Evolutionary conservation across 1,140 invertebrate genomes (phyloP), one percentile per base, ranked within the genome.

Genomic region (Aphelenchoides fujianensis): DNA sequence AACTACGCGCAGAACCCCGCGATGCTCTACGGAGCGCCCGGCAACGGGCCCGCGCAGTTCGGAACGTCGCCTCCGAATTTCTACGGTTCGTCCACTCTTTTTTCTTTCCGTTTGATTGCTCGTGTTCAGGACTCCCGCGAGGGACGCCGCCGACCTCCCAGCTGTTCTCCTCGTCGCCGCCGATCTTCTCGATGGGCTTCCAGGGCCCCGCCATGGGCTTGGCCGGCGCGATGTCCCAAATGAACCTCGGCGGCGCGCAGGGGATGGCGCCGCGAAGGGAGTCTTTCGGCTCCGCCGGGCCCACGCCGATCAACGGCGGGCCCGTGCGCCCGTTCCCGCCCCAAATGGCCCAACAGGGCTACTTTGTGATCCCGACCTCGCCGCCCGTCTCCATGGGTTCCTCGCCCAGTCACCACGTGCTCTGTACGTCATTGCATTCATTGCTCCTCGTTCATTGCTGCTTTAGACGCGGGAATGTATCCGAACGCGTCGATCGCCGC

Each of bases 21-120:
- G n/a, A n/a, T 79, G 19, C 37, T 75, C 31, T 71, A 77, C 37
- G 54, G 57, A 27, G 76, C 59, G 9, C 72, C 59, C 53, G 34
- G 78, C 3, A 74, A 73, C 54, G n/a, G n/a, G n/a, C 75, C 69
- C 2, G 69, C 72, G 7, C 37, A 31, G 32, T 80, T 82, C 19
- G 75, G 79, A 2, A 84, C 79, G 3, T 72, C 80, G 31, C 79
- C 80, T 2, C 68, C 81, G 1, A 81, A 80, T 68, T 81, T 81
- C 27, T 81, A 75, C 53, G 79, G 79, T 34, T 79, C 73, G 16
- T 81, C 74, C 72, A 79, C n/a, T n/a, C n/a, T n/a, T n/a, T n/a
- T 30, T 75, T 83, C 16, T 83, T 82, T 59, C 80, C 79, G 19
- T 73, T 19, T 32, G n/a, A 19, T 59, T n/a, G 37, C 1, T 67